Evolutionary conservation across 2,888 invertebrate species (phyloP).

Genomic region (Spialia ferax): DNA sequence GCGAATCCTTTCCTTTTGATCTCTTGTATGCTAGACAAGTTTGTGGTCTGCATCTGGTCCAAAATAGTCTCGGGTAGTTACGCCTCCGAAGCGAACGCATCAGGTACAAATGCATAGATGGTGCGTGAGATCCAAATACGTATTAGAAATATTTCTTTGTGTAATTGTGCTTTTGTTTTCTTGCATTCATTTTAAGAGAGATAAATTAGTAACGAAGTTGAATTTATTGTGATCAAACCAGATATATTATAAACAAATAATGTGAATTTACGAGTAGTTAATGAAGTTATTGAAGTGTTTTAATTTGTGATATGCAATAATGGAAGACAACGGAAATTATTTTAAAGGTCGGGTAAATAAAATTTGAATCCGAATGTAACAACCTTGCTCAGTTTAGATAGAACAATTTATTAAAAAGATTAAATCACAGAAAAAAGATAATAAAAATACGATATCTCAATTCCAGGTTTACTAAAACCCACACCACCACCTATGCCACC

Average conservation of each 20-base stretch:
- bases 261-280: no score
- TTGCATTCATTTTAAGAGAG: not conserved
- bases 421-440: not conserved
- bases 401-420: not conserved
- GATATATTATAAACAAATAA: no score
- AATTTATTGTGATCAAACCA: not conserved
- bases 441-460: not conserved
- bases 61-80: constrained; percentile 79
- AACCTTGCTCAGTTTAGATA: not conserved
- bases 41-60: constrained; percentile 78
- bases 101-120: constrained; percentile 71
- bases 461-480: constrained; percentile 77
- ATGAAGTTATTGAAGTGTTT: not conserved
- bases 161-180: not conserved
- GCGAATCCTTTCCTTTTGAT: constrained; percentile 74
- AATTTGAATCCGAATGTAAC: not conserved
- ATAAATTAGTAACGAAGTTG: not conserved
- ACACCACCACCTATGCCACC: constrained; percentile 89
- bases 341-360: constrained; percentile 20
- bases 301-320: constrained; percentile 5
- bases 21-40: constrained; percentile 73
- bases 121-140: constrained; percentile 16
- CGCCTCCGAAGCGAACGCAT: constrained; percentile 71
- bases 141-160: constrained; percentile 14
- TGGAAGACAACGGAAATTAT: constrained; percentile 14